phyloP scores from a whole-genome alignment of 1,140 invertebrate species.

The Araneus ventricosus region DNA sequence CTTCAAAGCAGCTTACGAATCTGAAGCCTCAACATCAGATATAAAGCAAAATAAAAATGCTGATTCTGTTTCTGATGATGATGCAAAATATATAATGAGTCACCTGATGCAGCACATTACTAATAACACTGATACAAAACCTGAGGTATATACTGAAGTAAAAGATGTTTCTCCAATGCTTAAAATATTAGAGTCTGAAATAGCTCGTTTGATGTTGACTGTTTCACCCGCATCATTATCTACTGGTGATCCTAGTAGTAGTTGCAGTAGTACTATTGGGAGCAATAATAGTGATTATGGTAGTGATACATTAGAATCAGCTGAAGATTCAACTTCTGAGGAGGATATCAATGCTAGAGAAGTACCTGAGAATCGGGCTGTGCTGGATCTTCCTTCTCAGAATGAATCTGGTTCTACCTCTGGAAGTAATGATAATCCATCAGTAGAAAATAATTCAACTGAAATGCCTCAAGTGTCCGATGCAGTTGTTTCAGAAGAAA shows the following conservation, averaged over 20 bases:
- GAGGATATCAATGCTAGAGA: slow-evolving; percentile 57
- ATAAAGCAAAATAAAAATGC: slow-evolving; percentile 31
- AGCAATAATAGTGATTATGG: slow-evolving; percentile 77
- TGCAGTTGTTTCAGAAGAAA: slow-evolving; percentile 76
- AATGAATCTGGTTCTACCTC: not conserved
- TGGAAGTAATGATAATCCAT: not conserved
- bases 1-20: not conserved
- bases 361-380: slow-evolving; percentile 45
- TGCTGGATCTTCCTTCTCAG: slow-evolving; percentile 38
- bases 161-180: slow-evolving; percentile 72
- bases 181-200: slow-evolving; percentile 76
- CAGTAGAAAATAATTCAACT: not conserved
- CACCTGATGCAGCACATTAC: slow-evolving; percentile 76
- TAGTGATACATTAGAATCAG: slow-evolving; percentile 77
- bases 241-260: slow-evolving; percentile 70
- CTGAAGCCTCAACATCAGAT: slow-evolving; percentile 3
- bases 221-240: slow-evolving; percentile 76
- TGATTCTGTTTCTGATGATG: slow-evolving; percentile 75
- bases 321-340: slow-evolving; percentile 73
- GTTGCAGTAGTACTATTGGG: slow-evolving; percentile 76
- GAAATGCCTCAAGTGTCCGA: not conserved
- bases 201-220: slow-evolving; percentile 76
- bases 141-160: slow-evolving; percentile 34
- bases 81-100: slow-evolving; percentile 76
- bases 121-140: slow-evolving; percentile 54